These are phyloP conservation scores for Axea sp. DNA, from an alignment of 2,888 invertebrate genomes.

Conservation along the genomic window DNA sequence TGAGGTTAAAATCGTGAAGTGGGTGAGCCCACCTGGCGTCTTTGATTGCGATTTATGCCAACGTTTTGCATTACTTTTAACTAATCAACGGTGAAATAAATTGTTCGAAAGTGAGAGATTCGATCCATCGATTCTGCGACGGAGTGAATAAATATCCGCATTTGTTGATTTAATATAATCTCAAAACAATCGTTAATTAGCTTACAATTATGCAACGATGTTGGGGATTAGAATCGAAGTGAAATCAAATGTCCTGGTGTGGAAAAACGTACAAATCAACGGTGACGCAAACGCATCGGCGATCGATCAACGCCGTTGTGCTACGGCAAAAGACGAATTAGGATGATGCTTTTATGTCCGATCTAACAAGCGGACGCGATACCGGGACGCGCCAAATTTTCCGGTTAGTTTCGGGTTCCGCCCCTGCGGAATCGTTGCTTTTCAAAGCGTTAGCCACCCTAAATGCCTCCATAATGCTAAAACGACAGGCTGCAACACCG, in stretches of 20 bases:
- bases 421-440: constrained; percentile 63
- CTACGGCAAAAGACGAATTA: constrained; percentile 45
- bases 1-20: no score
- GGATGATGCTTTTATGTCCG: constrained; percentile 55
- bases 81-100: no score
- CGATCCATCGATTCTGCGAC: no score
- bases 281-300: constrained; percentile 47
- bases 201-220: no score
- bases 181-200: no score
- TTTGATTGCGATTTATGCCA: no score
- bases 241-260: constrained; percentile 31
- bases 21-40: no score
- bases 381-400: constrained; percentile 63
- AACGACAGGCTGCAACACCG: constrained; percentile 63
- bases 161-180: no score
- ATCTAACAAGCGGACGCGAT: constrained; percentile 54
- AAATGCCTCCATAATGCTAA: constrained; percentile 61
- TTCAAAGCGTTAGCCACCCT: constrained; percentile 62
- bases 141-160: no score
- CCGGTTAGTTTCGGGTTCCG: constrained; percentile 65
- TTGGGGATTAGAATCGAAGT: constrained; percentile 17
- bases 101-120: no score
- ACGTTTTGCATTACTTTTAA: no score
- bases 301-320: constrained; percentile 48
- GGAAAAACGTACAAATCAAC: constrained; percentile 19